Base-by-base conservation (phyloP, 2,113 vertebrate genomes). In the Ctenodactylus gundi region DNA sequence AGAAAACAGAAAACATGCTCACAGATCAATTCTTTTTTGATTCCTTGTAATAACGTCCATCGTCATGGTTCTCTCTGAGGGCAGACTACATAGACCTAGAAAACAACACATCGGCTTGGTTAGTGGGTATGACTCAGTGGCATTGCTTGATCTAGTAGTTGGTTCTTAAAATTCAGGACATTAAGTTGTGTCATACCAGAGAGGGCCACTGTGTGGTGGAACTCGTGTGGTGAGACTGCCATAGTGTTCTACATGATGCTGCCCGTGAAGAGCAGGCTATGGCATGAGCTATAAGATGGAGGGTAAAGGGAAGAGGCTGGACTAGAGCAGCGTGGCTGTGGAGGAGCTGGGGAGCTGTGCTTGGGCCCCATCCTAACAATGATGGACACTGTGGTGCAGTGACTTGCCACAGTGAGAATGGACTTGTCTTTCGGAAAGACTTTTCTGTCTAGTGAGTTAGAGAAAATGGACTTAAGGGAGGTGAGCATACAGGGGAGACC, bases 1-100 rank as follows among this genome's bases (percentile, higher is more conserved):
- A 67, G n/a, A n/a, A n/a, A n/a, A n/a, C n/a, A n/a, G n/a, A 51
- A 68, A 17, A 34, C 3, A 20, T 82, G 65, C 97, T 97, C 96
- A 97, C 97, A 97, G 88, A 17, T 97, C 81, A 55, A 92, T 94
- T 68, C 95, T 97, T 34, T 73, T 95, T 91, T 97, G 75, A 34
- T 93, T 96, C 49, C 96, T 97, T 58, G 88, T 87, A 55, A 85
- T 84, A 39, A 96, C 95, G 78, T 98, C 97, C 6, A 17, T 51
- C 90, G 88, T 88, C 96, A 97, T 97, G 4, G 82, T 68, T 14
- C 8, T 85, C 68, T 95, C 75, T 15, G 97, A 94, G 34, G 97
- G 97, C 83, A 97, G 78, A 13, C 41, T 60, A 76, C 97, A 96
- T 68, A 97, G 90, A 6, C 96, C 98, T 98, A 83, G 72, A 88